Percentiles rank a stretch among this genome's conserved stretches.
phyloP scores from a whole-genome alignment of 2,113 vertebrate genomes.

The Ellobius talpinus region DNA sequence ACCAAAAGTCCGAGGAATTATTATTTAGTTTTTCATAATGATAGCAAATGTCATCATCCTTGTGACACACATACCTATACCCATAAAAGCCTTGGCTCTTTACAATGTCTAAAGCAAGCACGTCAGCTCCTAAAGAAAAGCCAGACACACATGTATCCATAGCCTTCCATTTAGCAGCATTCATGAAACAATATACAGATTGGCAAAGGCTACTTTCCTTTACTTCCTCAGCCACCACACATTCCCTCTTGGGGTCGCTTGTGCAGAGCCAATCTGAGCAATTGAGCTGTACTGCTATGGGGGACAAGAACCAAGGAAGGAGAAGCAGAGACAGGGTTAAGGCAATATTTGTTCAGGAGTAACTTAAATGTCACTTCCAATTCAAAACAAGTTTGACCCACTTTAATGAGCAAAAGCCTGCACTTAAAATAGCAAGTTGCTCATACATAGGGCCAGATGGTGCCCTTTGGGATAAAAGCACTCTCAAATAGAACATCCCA shows the following conservation, averaged over 20 bases:
- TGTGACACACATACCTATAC: not conserved
- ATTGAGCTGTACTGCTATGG: not conserved
- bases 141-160: not conserved
- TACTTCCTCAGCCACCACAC: rapidly evolving
- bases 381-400: not conserved
- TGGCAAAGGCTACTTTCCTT: rapidly evolving
- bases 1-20: slow-evolving; percentile 54
- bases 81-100: not conserved
- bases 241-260: rapidly evolving
- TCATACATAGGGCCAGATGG: slow-evolving; percentile 19
- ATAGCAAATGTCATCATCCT: not conserved
- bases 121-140: not conserved
- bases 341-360: not conserved
- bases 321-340: not conserved
- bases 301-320: rapidly evolving
- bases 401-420: slow-evolving; percentile 50
- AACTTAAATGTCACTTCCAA: not conserved
- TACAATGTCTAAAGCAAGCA: not conserved
- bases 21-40: slow-evolving; percentile 49
- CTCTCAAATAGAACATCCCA: not conserved
- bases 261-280: not conserved
- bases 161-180: not conserved
- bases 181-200: not conserved
- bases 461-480: slow-evolving; percentile 37
- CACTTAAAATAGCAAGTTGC: not conserved